These are phyloP conservation scores for Microchirus variegatus DNA, from an alignment of 2,797 vertebrate genomes.

Conservation along the genomic window DNA sequence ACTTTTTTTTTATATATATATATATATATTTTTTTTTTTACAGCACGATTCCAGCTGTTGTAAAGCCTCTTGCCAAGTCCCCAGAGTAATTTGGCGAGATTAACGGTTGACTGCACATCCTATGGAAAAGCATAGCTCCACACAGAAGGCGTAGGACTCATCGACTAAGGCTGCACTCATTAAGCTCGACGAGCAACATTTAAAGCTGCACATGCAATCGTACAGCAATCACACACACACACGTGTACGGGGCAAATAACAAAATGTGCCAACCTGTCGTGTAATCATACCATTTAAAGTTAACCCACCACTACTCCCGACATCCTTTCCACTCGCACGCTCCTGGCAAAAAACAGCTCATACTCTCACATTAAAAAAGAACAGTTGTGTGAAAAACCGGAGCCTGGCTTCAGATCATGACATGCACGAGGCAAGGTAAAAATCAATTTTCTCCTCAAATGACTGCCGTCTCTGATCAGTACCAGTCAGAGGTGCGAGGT, in stretches of 20 bases:
- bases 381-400: not conserved
- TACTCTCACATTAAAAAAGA: not conserved
- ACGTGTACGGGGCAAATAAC: not conserved
- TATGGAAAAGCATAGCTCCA: constrained; percentile 18
- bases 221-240: not conserved
- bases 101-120: constrained; percentile 33
- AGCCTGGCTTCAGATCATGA: constrained; percentile 34
- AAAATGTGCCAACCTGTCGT: not conserved
- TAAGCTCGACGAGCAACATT: not conserved
- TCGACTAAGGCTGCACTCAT: not conserved
- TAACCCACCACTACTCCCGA: not conserved
- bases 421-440: constrained; percentile 38
- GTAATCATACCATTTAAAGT: not conserved
- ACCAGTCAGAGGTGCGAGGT: constrained; percentile 44
- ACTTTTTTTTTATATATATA: too few species aligned
- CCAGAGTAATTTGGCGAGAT: constrained; percentile 27
- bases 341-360: not conserved
- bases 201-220: not conserved
- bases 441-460: constrained; percentile 67
- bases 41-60: constrained; percentile 59
- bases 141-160: not conserved
- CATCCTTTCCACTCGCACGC: not conserved
- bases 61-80: constrained; percentile 12
- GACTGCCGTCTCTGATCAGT: constrained; percentile 63
- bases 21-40: constrained; percentile 58